Evolutionary conservation across 1,140 invertebrate genomes (phyloP).

Genomic region (Monomorium pharaonis): DNA sequence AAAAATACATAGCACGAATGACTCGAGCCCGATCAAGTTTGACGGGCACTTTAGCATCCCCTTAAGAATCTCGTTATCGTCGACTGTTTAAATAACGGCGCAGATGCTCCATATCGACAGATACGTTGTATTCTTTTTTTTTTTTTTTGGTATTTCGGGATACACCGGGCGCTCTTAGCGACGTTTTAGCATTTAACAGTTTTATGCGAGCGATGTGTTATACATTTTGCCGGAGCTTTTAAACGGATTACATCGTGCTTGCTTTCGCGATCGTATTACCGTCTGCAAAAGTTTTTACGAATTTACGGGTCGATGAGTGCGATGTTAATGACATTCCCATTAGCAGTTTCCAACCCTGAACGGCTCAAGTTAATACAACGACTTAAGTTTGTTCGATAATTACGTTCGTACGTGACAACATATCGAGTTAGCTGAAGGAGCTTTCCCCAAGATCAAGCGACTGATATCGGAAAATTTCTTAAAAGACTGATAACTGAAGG

Average conservation of each 20-base stretch:
- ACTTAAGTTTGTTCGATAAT: conserved; percentile 56
- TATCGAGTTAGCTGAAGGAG: conserved; percentile 51
- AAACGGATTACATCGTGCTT: conserved; percentile 31
- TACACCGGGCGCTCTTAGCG: background rate
- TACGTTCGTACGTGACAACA: conserved; percentile 53
- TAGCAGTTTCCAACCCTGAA: conserved; percentile 44
- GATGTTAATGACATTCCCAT: conserved; percentile 52
- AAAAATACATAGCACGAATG: too few species aligned
- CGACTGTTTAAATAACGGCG: background rate
- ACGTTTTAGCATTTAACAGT: conserved; percentile 16
- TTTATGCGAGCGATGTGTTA: background rate
- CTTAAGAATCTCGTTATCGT: conserved; percentile 12
- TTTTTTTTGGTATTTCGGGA: background rate
- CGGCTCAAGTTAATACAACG: conserved; percentile 52
- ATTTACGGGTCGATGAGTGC: conserved; percentile 46
- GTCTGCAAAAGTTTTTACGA: conserved; percentile 48
- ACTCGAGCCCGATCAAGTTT: too few species aligned
- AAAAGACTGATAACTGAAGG: background rate
- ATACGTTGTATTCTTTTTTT: background rate
- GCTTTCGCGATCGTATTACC: conserved; percentile 33
- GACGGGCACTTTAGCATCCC: too few species aligned
- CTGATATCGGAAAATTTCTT: conserved; percentile 41
- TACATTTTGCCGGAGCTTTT: background rate
- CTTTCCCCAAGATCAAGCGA: conserved; percentile 16
- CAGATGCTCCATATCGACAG: background rate